These are phyloP conservation scores for Epizoanthus fatuus DNA, from an alignment of 92 coral and sea anemone genomes.

Conservation along the genomic window DNA sequence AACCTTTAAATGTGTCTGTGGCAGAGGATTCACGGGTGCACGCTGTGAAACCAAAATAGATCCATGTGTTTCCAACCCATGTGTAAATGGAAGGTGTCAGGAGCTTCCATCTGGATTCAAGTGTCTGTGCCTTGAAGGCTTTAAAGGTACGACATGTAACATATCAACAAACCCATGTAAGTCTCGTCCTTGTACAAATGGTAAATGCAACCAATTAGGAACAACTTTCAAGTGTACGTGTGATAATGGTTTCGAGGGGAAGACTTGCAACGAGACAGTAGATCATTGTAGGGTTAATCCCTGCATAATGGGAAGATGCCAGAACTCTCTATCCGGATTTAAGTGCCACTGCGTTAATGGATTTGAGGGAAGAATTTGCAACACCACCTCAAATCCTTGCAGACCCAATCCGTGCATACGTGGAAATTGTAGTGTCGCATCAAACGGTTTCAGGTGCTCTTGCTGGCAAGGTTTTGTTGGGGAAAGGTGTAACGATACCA, in stretches of 20 bases:
- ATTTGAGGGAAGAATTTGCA: slow-evolving; percentile 66
- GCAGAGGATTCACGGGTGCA: slow-evolving; percentile 54
- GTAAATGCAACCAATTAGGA: slow-evolving; percentile 48
- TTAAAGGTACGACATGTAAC: slow-evolving; percentile 69
- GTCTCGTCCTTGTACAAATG: slow-evolving; percentile 72
- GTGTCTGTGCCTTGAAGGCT: slow-evolving; percentile 78
- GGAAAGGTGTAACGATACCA: slow-evolving; percentile 46
- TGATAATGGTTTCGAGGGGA: slow-evolving; percentile 63
- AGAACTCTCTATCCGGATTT: slow-evolving; percentile 45
- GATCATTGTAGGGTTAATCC: slow-evolving; percentile 68
- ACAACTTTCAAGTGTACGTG: slow-evolving; percentile 64
- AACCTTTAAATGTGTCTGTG: slow-evolving; percentile 52
- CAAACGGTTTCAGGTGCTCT: slow-evolving; percentile 68
- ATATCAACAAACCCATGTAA: slow-evolving; percentile 56
- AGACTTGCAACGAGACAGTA: slow-evolving; percentile 54
- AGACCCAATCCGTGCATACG: slow-evolving; percentile 67
- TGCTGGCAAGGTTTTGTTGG: slow-evolving; percentile 78
- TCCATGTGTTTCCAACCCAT: slow-evolving; percentile 68
- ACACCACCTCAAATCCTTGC: slow-evolving; percentile 52
- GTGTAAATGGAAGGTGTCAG: slow-evolving; percentile 76
- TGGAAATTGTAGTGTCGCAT: slow-evolving; percentile 70
- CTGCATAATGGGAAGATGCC: slow-evolving; percentile 81
- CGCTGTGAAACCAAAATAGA: slow-evolving; percentile 47
- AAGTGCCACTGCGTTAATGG: slow-evolving; percentile 74
- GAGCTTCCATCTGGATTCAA: slow-evolving; percentile 25